Evolutionary conservation across 2,113 vertebrate species (phyloP).

Genomic region (Pardalotus punctatus): DNA sequence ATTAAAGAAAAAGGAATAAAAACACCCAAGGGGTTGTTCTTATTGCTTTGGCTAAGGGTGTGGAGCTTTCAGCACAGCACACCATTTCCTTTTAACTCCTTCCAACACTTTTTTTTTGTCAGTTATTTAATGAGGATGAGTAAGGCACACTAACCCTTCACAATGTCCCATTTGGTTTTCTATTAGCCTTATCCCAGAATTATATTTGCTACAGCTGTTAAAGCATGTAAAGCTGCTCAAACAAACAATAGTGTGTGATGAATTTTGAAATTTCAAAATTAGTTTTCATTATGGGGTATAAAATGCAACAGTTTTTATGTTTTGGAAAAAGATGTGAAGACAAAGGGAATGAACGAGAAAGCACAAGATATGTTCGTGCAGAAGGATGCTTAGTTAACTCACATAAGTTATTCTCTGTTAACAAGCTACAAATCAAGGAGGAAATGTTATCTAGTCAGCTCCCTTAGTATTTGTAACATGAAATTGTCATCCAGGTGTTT

Average conservation of each 20-base stretch:
- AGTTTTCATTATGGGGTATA: not conserved
- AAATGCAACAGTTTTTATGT: not conserved
- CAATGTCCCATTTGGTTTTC: not conserved
- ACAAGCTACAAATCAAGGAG: not conserved
- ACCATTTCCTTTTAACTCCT: not conserved
- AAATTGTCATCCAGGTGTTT: not conserved
- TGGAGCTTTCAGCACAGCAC: not conserved
- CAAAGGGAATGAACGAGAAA: not conserved
- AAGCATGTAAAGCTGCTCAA: not conserved
- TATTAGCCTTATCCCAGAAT: not conserved
- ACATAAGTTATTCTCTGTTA: too few relatives aligned
- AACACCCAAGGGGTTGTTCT: fast-evolving
- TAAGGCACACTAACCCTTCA: not conserved
- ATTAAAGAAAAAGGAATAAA: not conserved
- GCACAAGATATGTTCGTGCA: fast-evolving
- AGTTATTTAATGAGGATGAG: not conserved
- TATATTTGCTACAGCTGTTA: not conserved
- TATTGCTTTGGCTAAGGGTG: not conserved
- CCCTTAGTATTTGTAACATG: not conserved
- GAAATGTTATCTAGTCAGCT: not conserved
- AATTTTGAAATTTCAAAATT: not conserved
- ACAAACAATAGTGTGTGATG: not conserved
- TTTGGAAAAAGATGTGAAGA: not conserved
- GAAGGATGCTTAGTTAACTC: not conserved
- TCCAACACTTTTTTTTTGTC: not conserved